Conservation (phyloP, 1,140 invertebrate species). For the Formica exsecta region DNA sequence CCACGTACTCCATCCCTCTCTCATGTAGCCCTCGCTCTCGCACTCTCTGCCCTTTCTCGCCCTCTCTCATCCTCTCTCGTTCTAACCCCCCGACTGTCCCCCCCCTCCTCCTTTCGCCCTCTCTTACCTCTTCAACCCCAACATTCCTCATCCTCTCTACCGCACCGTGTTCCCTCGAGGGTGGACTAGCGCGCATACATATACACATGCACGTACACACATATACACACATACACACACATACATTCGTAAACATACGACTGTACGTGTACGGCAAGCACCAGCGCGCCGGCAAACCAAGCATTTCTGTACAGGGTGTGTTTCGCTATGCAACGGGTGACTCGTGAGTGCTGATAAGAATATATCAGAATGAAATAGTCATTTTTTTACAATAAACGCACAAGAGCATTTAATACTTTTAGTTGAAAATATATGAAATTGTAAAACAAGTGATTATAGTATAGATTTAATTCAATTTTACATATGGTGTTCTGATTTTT, state of each 20-base stretch:
- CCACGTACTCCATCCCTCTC: conserved; percentile 79
- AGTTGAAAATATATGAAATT: not conserved
- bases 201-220: conserved; percentile 72
- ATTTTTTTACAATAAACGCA: not conserved
- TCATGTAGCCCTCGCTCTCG: conserved; percentile 60
- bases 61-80: conserved; percentile 49
- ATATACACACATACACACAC: conserved; percentile 73
- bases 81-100: conserved; percentile 39
- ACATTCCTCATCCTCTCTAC: conserved; percentile 71
- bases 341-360: conserved; percentile 23
- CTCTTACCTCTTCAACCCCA: conserved; percentile 61
- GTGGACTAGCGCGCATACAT: conserved; percentile 83
- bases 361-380: not conserved
- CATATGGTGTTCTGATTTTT: too few species aligned
- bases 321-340: conserved; percentile 84
- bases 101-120: conserved; percentile 5
- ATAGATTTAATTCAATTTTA: not conserved
- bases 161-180: conserved; percentile 80
- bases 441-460: not conserved
- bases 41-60: conserved; percentile 60
- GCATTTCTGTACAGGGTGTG: conserved; percentile 84
- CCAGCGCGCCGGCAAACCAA: conserved; percentile 80
- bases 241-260: conserved; percentile 55
- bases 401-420: not conserved
- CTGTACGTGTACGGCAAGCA: conserved; percentile 45